Percentiles rank a stretch among this genome's conserved stretches.
These are phyloP conservation scores for Palythoa heliodiscus DNA, from an alignment of 92 coral and sea anemone genomes.

Conservation along the genomic window DNA sequence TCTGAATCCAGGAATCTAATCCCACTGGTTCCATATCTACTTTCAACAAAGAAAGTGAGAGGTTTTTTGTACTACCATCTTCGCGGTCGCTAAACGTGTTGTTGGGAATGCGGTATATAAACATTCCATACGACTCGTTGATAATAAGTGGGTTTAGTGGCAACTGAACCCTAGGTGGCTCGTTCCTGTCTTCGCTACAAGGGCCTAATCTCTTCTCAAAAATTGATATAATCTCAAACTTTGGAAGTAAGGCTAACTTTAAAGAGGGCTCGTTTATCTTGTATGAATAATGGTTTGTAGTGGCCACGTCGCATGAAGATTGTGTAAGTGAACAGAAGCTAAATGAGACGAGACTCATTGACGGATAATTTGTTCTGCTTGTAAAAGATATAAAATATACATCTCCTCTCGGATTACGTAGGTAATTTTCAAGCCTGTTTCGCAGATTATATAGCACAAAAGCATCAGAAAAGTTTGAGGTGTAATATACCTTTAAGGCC, in stretches of 20 bases:
- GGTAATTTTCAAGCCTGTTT: slow-evolving; percentile 23
- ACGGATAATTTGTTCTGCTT: slow-evolving; percentile 44
- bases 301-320: slow-evolving; percentile 26
- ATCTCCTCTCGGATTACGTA: slow-evolving; percentile 23
- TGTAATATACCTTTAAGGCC: slow-evolving; percentile 20
- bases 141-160: slow-evolving; percentile 18
- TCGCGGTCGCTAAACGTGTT: slow-evolving; percentile 47
- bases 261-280: slow-evolving; percentile 12
- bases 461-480: slow-evolving; percentile 38
- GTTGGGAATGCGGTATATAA: slow-evolving; percentile 34
- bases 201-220: slow-evolving; percentile 43
- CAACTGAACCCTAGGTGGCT: slow-evolving; percentile 26
- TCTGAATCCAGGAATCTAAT: slow-evolving; percentile 47
- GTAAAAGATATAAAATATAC: slow-evolving; percentile 39
- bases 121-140: slow-evolving; percentile 46
- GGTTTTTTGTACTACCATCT: slow-evolving; percentile 49
- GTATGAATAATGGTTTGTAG: slow-evolving; percentile 6
- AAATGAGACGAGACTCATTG: slow-evolving; percentile 44
- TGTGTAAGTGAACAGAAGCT: slow-evolving; percentile 33
- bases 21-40: slow-evolving; percentile 22
- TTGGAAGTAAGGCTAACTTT: slow-evolving; percentile 45
- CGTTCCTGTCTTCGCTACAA: slow-evolving; percentile 37
- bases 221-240: slow-evolving; percentile 21
- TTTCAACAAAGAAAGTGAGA: slow-evolving; percentile 41
- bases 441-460: slow-evolving; percentile 29